Evolutionary conservation across 2,797 vertebrate genomes (phyloP).

Genomic region (Neopelma chrysocephalum): DNA sequence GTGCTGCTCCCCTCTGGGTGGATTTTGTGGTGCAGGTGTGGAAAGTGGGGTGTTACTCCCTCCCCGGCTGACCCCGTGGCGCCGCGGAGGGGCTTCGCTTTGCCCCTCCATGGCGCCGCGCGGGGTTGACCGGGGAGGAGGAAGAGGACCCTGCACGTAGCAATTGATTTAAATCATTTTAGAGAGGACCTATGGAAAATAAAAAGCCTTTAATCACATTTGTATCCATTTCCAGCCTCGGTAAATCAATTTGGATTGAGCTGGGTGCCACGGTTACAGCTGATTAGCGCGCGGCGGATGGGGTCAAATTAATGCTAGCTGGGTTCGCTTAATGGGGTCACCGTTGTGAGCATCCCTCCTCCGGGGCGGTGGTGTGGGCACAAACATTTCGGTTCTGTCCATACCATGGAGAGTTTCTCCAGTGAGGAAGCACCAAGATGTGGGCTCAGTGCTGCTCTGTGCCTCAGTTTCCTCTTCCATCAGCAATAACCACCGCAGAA

Average conservation of each 20-base stretch:
- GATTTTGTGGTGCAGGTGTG: background rate
- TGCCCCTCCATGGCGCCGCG: background rate
- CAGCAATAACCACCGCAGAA: accelerated
- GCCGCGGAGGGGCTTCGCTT: background rate
- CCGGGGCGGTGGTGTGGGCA: accelerated
- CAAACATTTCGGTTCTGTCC: background rate
- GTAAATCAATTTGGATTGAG: constrained; percentile 85
- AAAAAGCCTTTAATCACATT: constrained; percentile 85
- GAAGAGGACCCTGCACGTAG: constrained; percentile 47
- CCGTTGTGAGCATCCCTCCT: background rate
- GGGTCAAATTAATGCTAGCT: constrained; percentile 76
- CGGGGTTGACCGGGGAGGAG: background rate
- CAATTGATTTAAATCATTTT: constrained; percentile 81
- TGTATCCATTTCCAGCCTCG: constrained; percentile 80
- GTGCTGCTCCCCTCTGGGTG: background rate
- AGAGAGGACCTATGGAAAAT: constrained; percentile 80
- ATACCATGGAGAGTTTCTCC: background rate
- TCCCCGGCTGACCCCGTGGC: background rate
- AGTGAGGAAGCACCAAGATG: background rate
- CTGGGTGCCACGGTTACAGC: constrained; percentile 77
- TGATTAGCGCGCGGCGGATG: constrained; percentile 76
- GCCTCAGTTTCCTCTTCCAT: constrained; percentile 16
- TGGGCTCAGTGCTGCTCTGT: background rate
- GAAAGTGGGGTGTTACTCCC: background rate
- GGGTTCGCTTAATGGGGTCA: constrained; percentile 68